These are phyloP conservation scores for Eulemur rubriventer DNA, from an alignment of 2,797 vertebrate genomes.

Conservation along the genomic window DNA sequence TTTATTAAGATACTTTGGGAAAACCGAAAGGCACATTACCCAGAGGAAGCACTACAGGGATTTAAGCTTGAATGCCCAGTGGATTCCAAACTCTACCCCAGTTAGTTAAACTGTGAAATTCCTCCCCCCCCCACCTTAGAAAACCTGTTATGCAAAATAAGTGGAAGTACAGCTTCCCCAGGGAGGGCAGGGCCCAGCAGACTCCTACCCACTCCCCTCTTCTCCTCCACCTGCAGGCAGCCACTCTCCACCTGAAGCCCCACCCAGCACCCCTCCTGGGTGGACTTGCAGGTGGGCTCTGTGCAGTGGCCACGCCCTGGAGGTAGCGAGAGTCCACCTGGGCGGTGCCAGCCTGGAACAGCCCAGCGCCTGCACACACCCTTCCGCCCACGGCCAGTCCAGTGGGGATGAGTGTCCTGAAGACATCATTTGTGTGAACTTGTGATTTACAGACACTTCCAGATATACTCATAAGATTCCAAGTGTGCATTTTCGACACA, in stretches of 20 bases:
- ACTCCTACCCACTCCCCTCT: neutral
- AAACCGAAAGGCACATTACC: neutral
- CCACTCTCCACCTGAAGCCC: fast-evolving
- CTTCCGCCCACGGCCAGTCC: neutral
- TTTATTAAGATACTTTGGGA: neutral
- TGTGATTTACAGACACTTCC: neutral
- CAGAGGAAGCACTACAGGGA: neutral
- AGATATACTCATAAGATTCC: neutral
- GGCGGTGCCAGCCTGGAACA: neutral
- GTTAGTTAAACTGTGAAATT: neutral
- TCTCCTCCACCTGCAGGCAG: neutral
- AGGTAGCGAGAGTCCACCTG: too few species aligned
- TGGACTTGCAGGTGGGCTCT: neutral
- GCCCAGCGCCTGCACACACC: neutral
- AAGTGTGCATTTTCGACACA: neutral
- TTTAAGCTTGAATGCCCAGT: neutral
- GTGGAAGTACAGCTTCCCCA: neutral
- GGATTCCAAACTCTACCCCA: neutral
- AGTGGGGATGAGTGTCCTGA: neutral
- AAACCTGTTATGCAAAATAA: neutral
- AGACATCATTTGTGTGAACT: neutral
- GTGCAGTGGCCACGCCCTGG: fast-evolving
- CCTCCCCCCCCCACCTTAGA: neutral
- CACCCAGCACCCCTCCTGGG: fast-evolving
- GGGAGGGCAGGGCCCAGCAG: neutral